phyloP scores from a whole-genome alignment of 1,140 invertebrate species.

The Lethrus apterus region DNA sequence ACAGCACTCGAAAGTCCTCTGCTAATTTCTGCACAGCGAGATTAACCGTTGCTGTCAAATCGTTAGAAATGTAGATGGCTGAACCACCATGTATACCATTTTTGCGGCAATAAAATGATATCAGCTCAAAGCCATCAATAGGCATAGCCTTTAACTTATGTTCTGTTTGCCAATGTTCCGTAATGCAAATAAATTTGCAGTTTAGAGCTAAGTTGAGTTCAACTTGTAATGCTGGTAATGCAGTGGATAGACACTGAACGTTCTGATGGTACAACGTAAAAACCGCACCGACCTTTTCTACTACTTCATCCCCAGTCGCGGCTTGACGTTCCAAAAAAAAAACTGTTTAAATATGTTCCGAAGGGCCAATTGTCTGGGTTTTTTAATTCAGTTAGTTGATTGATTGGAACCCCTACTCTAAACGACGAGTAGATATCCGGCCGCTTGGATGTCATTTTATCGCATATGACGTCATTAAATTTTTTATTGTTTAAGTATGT shows the following conservation, averaged over 20 bases:
- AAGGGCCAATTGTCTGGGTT: slow-evolving; percentile 4
- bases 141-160: slow-evolving; percentile 1
- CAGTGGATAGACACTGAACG: neutral
- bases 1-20: no score
- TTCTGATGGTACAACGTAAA: slow-evolving; percentile 9
- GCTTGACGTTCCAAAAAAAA: slow-evolving; percentile 9
- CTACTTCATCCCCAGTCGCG: neutral
- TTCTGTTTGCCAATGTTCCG: slow-evolving; percentile 9
- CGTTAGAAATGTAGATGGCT: slow-evolving; percentile 6
- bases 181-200: slow-evolving; percentile 4
- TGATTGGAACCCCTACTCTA: neutral
- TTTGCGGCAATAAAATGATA: slow-evolving; percentile 1
- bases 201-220: neutral
- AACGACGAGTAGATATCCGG: slow-evolving; percentile 7
- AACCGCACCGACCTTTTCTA: neutral
- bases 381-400: slow-evolving; percentile 1
- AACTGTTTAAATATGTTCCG: slow-evolving; percentile 3
- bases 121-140: neutral
- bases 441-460: slow-evolving; percentile 6
- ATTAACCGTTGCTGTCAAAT: no score
- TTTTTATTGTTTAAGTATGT: no score
- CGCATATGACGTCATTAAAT: slow-evolving; percentile 5
- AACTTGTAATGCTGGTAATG: neutral
- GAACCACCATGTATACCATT: neutral
- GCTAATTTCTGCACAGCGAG: no score